A percentile compares a stretch with the other conserved stretches of the same genome.
phyloP scores from a whole-genome alignment of 2,113 vertebrate genomes.

The Siniperca chuatsi region DNA sequence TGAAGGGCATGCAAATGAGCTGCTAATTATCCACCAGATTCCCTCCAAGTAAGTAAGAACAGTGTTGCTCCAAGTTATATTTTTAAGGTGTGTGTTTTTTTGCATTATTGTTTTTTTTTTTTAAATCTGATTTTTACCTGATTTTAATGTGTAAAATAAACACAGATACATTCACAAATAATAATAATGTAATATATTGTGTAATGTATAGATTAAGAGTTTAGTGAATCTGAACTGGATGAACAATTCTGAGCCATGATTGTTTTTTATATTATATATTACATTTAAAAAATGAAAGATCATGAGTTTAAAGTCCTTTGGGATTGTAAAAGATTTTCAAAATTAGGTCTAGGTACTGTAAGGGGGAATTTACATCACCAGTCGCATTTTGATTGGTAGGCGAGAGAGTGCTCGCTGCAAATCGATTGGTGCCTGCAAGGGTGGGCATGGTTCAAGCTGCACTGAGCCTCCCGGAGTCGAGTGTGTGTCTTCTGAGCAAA shows the following conservation, averaged over 20 bases:
- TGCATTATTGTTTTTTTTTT: slow-evolving; percentile 8
- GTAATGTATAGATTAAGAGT: slow-evolving; percentile 4
- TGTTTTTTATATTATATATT: not conserved
- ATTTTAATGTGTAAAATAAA: slow-evolving; percentile 17
- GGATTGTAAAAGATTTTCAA: slow-evolving; percentile 32
- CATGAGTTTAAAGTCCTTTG: not conserved
- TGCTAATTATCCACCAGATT: slow-evolving; percentile 40
- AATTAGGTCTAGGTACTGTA: slow-evolving; percentile 40
- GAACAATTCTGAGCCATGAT: not conserved
- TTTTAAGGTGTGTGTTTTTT: not conserved
- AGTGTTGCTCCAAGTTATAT: not conserved
- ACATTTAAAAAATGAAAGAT: slow-evolving; percentile 28
- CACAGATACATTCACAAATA: not conserved
- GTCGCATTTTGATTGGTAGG: slow-evolving; percentile 64
- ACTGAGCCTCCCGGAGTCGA: slow-evolving; percentile 70
- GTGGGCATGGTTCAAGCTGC: slow-evolving; percentile 68
- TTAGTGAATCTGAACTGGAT: slow-evolving; percentile 3
- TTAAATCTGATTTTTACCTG: not conserved
- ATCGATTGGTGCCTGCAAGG: slow-evolving; percentile 70
- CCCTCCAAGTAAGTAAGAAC: not conserved
- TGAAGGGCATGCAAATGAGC: slow-evolving; percentile 23
- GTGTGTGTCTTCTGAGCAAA: slow-evolving; percentile 82
- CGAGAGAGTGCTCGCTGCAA: slow-evolving; percentile 29
- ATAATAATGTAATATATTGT: not conserved
- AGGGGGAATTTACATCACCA: slow-evolving; percentile 37